Conservation (phyloP, 2,888 invertebrate species). For the Diachrysia chrysitis region DNA sequence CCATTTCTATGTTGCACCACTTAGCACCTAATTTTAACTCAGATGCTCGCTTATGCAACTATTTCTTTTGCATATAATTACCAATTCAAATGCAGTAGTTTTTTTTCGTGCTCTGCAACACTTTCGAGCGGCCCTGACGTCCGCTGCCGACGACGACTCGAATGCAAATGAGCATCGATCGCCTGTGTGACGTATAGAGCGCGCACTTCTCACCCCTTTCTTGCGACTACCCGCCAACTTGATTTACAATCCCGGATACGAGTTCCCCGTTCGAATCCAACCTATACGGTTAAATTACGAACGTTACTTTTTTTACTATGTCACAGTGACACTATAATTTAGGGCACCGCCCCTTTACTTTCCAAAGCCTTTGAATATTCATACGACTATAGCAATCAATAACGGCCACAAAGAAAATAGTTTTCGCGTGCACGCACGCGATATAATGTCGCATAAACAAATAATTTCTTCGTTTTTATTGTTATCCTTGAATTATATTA, state of each 20-base stretch:
- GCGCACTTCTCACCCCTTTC: constrained; percentile 87
- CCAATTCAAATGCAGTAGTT: constrained; percentile 86
- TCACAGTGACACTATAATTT: constrained; percentile 88
- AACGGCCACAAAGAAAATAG: constrained; percentile 86
- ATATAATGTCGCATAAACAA: constrained; percentile 88
- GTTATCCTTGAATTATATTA: constrained; percentile 79
- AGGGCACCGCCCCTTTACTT: constrained; percentile 86
- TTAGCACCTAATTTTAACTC: constrained; percentile 82
- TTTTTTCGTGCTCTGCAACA: constrained; percentile 81
- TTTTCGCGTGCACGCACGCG: constrained; percentile 89
- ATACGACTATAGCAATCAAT: constrained; percentile 88
- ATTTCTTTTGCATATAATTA: constrained; percentile 83
- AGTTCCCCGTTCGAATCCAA: constrained; percentile 80
- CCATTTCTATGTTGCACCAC: constrained; percentile 74
- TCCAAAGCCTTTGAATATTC: constrained; percentile 88
- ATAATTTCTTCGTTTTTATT: constrained; percentile 86
- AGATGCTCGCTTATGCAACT: constrained; percentile 82
- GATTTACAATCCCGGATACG: constrained; percentile 87
- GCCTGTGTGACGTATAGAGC: constrained; percentile 83
- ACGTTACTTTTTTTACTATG: constrained; percentile 83
- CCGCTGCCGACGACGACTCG: constrained; percentile 79
- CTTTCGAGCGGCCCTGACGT: constrained; percentile 86
- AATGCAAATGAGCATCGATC: constrained; percentile 89
- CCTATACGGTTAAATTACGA: constrained; percentile 81
- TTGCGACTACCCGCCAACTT: constrained; percentile 86